These are phyloP conservation scores for Rousettus leschenaultii DNA, from an alignment of 2,113 vertebrate genomes.

Conservation along the genomic window DNA sequence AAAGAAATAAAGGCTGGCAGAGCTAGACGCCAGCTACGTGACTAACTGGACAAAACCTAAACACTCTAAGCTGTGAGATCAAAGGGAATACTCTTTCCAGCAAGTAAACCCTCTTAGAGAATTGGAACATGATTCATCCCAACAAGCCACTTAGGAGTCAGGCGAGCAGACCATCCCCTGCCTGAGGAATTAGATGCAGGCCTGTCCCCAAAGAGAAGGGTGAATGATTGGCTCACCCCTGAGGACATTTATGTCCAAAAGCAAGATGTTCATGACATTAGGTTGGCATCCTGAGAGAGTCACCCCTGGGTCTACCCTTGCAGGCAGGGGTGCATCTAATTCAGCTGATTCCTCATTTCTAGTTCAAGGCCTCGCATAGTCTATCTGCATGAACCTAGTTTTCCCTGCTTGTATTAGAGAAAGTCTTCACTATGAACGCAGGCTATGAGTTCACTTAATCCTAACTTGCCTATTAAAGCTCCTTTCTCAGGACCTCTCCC, in stretches of 20 bases:
- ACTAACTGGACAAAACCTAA: conserved; percentile 53
- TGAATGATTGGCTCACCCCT: background rate
- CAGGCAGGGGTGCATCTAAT: accelerated
- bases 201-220: background rate
- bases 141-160: conserved; percentile 27
- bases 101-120: conserved; percentile 15
- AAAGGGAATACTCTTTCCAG: conserved; percentile 43
- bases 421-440: background rate
- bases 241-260: background rate
- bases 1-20: background rate
- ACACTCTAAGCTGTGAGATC: conserved; percentile 40
- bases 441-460: background rate
- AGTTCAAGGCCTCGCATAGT: background rate
- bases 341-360: background rate
- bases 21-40: background rate
- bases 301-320: background rate
- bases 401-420: background rate
- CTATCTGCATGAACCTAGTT: background rate
- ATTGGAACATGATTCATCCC: conserved; percentile 28
- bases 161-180: background rate
- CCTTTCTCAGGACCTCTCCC: background rate
- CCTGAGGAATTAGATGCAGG: background rate
- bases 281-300: background rate
- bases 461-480: background rate
- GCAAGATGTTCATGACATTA: background rate